A percentile compares a stretch with the other conserved stretches of the same genome.
These are phyloP conservation scores for Silurus glanis DNA, from an alignment of 2,113 vertebrate species.

Conservation along the genomic window DNA sequence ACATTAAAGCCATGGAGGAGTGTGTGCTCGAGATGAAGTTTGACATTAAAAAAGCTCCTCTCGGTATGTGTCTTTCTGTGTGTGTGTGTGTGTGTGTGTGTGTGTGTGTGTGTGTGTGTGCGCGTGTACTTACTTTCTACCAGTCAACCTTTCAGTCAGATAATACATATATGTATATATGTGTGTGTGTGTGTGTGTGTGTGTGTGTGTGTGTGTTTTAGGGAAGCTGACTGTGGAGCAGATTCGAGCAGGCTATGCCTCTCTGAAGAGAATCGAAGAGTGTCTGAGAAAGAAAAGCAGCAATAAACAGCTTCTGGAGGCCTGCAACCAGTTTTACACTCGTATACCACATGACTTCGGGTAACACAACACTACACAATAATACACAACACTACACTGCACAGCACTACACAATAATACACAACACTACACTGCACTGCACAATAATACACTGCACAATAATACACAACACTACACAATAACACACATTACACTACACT, in stretches of 20 bases:
- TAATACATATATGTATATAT: too few species aligned
- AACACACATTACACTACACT: background rate
- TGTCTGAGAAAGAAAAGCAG: slow-evolving; percentile 76
- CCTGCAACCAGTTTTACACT: slow-evolving; percentile 91
- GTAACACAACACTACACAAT: slow-evolving; percentile 60
- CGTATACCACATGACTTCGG: slow-evolving; percentile 91
- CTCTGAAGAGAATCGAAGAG: slow-evolving; percentile 81
- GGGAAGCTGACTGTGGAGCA: slow-evolving; percentile 86
- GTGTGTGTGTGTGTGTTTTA: slow-evolving; percentile 52
- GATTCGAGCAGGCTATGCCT: slow-evolving; percentile 82
- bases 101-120: background rate
- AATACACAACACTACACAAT: background rate
- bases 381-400: background rate
- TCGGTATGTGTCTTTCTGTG: slow-evolving; percentile 69
- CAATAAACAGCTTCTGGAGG: slow-evolving; percentile 73
- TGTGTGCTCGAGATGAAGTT: slow-evolving; percentile 92
- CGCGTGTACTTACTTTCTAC: background rate
- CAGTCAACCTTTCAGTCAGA: background rate
- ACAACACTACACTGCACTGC: background rate
- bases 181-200: background rate
- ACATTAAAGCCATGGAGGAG: slow-evolving; percentile 87
- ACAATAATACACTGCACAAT: background rate
- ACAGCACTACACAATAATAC: background rate
- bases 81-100: background rate
- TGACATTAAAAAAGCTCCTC: slow-evolving; percentile 85